Evolutionary conservation across 2,797 vertebrate species (phyloP).

Genomic region (Macropodus opercularis): DNA sequence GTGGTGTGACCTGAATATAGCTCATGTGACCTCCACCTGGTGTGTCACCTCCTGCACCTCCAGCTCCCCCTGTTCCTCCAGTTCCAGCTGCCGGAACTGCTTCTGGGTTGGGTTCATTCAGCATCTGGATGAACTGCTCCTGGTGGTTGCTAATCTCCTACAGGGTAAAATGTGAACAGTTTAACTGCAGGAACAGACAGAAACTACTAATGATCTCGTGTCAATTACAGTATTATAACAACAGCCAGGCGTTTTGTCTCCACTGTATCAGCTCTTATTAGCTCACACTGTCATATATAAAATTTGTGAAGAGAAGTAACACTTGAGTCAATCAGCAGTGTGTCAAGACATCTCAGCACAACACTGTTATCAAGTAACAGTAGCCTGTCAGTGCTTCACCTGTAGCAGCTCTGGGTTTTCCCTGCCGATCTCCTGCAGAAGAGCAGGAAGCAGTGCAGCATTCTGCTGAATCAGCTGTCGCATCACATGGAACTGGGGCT

Average conservation of each 20-base stretch:
- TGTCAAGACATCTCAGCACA: neutral
- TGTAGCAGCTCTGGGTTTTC: constrained; percentile 95
- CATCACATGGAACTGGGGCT: constrained; percentile 97
- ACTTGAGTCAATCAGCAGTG: neutral
- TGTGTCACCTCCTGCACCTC: constrained; percentile 79
- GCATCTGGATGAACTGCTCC: constrained; percentile 97
- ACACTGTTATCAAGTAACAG: neutral
- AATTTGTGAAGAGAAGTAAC: neutral
- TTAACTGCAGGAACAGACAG: no score
- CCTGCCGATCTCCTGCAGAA: constrained; percentile 94
- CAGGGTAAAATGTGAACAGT: no score
- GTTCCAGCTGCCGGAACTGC: constrained; percentile 80
- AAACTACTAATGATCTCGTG: no score
- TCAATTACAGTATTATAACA: no score
- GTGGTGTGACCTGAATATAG: constrained; percentile 97
- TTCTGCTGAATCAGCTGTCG: constrained; percentile 98
- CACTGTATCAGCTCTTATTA: no score
- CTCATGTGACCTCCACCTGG: constrained; percentile 85
- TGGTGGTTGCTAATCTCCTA: constrained; percentile 97
- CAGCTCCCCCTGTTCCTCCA: constrained; percentile 77
- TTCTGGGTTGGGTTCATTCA: constrained; percentile 93
- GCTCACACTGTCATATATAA: neutral
- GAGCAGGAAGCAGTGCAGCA: constrained; percentile 90
- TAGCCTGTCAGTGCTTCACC: constrained; percentile 71
- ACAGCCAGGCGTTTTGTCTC: no score